These are phyloP conservation scores for Theocolax elegans DNA, from an alignment of 1,140 invertebrate species.

Conservation along the genomic window DNA sequence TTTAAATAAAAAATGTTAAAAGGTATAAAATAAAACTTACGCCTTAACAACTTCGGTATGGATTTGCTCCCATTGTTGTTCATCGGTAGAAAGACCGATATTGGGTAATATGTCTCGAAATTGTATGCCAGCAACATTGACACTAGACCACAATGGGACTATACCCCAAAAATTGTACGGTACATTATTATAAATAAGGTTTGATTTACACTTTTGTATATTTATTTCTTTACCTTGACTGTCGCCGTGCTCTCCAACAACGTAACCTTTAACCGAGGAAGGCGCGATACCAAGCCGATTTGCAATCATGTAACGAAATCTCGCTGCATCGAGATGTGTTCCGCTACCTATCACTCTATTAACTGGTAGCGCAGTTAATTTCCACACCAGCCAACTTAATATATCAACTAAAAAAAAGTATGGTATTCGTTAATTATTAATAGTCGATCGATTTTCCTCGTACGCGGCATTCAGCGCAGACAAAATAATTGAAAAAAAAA, in stretches of 20 bases:
- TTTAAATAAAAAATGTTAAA: too few species aligned
- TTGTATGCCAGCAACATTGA: constrained; percentile 73
- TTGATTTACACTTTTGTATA: too few species aligned
- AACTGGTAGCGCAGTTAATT: constrained; percentile 73
- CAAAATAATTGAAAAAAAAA: too few species aligned
- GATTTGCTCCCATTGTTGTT: constrained; percentile 69
- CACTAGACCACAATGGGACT: constrained; percentile 77
- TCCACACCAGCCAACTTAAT: constrained; percentile 76
- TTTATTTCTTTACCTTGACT: constrained; percentile 72
- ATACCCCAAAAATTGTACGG: too few species aligned
- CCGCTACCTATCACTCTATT: constrained; percentile 74
- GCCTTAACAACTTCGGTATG: constrained; percentile 68
- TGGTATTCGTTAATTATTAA: too few species aligned
- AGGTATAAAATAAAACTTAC: constrained; percentile 51
- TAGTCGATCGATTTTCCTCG: too few species aligned
- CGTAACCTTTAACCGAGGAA: constrained; percentile 69
- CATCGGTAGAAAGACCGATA: constrained; percentile 67
- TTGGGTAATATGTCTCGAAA: constrained; percentile 69
- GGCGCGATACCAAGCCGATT: constrained; percentile 71
- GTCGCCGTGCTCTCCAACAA: constrained; percentile 76
- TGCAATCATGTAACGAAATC: constrained; percentile 72
- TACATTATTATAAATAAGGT: too few species aligned
- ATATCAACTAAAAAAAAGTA: constrained; percentile 73
- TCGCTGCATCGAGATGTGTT: constrained; percentile 72
- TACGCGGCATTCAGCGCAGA: too few species aligned